These are phyloP conservation scores for Sphyrna mokarran DNA, from an alignment of 2,113 vertebrate species.

Conservation along the genomic window DNA sequence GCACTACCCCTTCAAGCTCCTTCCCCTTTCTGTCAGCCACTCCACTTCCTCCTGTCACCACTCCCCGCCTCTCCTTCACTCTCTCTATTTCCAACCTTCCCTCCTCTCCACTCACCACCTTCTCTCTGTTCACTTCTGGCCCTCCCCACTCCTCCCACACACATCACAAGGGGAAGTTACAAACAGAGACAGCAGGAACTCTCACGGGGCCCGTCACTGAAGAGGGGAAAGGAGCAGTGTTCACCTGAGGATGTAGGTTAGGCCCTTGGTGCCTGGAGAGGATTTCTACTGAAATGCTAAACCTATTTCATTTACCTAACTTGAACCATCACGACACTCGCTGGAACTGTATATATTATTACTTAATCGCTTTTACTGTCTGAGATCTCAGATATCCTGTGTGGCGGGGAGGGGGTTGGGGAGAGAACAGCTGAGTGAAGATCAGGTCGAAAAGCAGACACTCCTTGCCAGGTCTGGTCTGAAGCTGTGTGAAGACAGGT, in stretches of 20 bases:
- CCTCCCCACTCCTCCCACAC: not conserved
- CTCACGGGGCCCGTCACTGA: not conserved
- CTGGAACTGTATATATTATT: not conserved
- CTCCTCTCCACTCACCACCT: not conserved
- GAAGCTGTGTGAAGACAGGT: conserved; percentile 53
- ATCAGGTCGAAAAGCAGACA: conserved; percentile 73
- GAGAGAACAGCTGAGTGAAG: conserved; percentile 60
- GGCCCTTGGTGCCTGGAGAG: not conserved
- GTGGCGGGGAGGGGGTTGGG: not conserved
- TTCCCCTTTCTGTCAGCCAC: not conserved
- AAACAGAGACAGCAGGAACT: not conserved
- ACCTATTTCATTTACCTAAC: not conserved
- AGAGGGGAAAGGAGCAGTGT: not conserved
- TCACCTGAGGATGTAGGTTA: not conserved
- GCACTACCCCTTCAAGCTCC: not conserved
- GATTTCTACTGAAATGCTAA: not conserved
- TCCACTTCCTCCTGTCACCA: not conserved
- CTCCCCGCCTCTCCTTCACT: too few species aligned
- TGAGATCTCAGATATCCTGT: not conserved
- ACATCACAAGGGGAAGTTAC: not conserved
- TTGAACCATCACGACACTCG: not conserved
- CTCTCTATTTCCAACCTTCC: not conserved
- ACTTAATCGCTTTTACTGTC: not conserved
- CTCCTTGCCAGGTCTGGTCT: conserved; percentile 59
- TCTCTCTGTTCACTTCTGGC: not conserved